Evolutionary conservation across 2,113 vertebrate species (phyloP), one percentile per base, ranked within the genome.

Genomic region (Electrona antarctica): DNA sequence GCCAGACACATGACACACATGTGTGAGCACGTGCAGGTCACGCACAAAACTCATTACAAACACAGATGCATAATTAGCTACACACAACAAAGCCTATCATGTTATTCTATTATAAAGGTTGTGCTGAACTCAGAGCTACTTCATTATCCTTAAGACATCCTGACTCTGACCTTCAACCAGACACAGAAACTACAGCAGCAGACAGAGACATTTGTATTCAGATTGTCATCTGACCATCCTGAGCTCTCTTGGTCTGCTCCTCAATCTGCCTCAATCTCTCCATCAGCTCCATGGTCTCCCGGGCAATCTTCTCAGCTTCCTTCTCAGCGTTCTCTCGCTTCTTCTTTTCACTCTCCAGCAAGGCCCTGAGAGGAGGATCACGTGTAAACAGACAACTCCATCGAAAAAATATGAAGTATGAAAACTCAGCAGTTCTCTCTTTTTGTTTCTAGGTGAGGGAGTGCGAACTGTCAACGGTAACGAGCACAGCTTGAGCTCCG

Each of bases 341-440:
- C 86, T 98, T 98, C 91, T 98, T 98, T 93, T 98, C 97, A 87
- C 95, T 98, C 90, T 98, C 97, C 69, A 98, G 91, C 71, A 98
- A 90, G 74, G 97, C 97, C 91, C 97, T 99, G 90, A 87, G 78
- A 83, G 77, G 84, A 88, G 80, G 86, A 89, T 84, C 87, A 86
- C 74, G 83, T 82, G 89, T 85, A 87, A 82, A 85, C 84, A 90
- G 83, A 83, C 3, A 41, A 41, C 33, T 41, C 33, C 69, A 78
- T 74, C 59, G 81, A 76, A 78, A 85, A 70, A 79, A 48, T 64
- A 64, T 15, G 54, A 8, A 15, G 62, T 45, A n/a, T 15, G 28
- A 46, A 47, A 65, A 65, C 12, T 50, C 7, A 14, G 9, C 48
- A 41, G 33, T 41, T 41, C 33, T 41, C 33, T 41, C 33, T 41